Evolutionary conservation across 2,113 vertebrate species (phyloP).

Genomic region (Charina bottae): DNA sequence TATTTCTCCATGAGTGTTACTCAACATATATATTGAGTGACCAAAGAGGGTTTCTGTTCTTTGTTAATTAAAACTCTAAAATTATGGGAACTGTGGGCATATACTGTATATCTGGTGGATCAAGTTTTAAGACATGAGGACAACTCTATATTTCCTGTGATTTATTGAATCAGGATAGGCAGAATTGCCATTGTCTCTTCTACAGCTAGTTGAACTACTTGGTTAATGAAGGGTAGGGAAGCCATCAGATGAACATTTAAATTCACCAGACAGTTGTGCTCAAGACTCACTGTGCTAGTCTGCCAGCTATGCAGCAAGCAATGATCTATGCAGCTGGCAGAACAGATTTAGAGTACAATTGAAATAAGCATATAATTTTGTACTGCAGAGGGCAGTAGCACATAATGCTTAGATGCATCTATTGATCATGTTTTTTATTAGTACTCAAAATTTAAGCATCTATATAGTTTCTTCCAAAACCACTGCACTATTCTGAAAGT

Average conservation of each 20-base stretch:
- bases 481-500: too few relatives aligned
- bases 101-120: not conserved
- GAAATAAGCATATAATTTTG: accelerated
- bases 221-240: not conserved
- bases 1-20: not conserved
- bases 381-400: not conserved
- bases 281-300: accelerated
- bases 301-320: not conserved
- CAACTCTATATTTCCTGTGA: not conserved
- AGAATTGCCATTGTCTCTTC: not conserved
- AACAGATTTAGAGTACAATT: too few relatives aligned
- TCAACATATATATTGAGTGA: not conserved
- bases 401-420: not conserved
- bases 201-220: not conserved
- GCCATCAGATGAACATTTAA: not conserved
- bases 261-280: not conserved
- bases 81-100: not conserved
- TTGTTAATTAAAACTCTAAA: not conserved
- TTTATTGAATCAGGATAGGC: not conserved
- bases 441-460: not conserved
- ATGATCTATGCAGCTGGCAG: not conserved
- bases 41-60: not conserved
- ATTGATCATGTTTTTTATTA: not conserved
- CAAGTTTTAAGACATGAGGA: not conserved
- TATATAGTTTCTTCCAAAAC: not conserved